A percentile compares a stretch with the other conserved stretches of the same genome.
These are phyloP conservation scores for Acronicta psi DNA, from an alignment of 2,888 invertebrate species.

Conservation along the genomic window DNA sequence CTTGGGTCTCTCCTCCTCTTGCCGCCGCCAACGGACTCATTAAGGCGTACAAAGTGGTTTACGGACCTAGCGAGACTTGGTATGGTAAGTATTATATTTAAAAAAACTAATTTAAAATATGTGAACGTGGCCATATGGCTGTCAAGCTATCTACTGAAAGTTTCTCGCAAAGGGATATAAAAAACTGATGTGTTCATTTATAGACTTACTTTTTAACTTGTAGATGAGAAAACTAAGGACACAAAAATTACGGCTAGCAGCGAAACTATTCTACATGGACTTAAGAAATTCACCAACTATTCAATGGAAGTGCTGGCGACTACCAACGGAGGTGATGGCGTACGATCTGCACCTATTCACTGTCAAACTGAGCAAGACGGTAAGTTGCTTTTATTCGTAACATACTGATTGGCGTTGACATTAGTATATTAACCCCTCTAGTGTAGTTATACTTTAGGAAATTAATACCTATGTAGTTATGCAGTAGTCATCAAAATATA, in stretches of 20 bases:
- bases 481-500: constrained; percentile 2
- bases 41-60: constrained; percentile 98
- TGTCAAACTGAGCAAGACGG: constrained; percentile 99
- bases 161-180: too few species aligned
- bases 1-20: constrained; percentile 98
- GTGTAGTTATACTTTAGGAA: too few species aligned
- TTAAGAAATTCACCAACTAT: constrained; percentile 98
- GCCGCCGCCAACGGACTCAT: constrained; percentile 98
- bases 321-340: constrained; percentile 98
- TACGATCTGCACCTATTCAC: constrained; percentile 95
- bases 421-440: too few species aligned
- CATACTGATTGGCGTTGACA: background rate
- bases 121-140: too few species aligned
- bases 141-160: too few species aligned
- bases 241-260: constrained; percentile 97
- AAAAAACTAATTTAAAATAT: too few species aligned
- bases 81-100: constrained; percentile 91
- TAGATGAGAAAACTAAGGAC: constrained; percentile 96
- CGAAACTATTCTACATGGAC: constrained; percentile 97
- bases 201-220: constrained; percentile 4
- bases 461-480: too few species aligned
- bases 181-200: background rate
- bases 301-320: constrained; percentile 98
- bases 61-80: constrained; percentile 97
- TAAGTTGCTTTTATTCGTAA: constrained; percentile 72